Evolutionary conservation across 2,113 vertebrate species (phyloP).

Genomic region (Geococcyx californianus): DNA sequence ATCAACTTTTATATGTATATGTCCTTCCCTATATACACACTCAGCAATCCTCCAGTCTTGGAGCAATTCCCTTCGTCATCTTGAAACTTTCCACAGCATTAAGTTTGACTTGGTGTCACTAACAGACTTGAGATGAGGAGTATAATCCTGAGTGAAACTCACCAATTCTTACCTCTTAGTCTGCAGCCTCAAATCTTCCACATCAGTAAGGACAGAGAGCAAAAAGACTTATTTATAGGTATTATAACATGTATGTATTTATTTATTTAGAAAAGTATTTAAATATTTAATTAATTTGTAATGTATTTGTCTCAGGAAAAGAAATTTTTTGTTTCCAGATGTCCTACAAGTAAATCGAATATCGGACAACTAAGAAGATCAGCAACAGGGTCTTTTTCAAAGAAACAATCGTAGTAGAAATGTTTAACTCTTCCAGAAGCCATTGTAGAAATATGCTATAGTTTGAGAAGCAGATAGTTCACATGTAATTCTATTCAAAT

Average conservation of each 20-base stretch:
- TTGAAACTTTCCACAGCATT: not conserved
- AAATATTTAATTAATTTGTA: not conserved
- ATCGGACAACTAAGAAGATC: not conserved
- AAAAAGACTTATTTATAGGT: not conserved
- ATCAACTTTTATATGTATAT: not conserved
- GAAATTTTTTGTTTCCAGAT: not conserved
- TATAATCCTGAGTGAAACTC: not conserved
- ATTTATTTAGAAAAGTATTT: not conserved
- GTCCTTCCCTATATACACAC: not conserved
- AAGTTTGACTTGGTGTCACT: not conserved
- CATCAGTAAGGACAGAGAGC: not conserved
- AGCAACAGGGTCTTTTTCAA: not conserved
- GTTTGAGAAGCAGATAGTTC: not conserved
- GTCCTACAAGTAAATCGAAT: not conserved
- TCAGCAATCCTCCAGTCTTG: not conserved
- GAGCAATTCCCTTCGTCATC: not conserved
- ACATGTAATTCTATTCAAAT: not conserved
- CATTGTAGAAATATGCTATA: not conserved
- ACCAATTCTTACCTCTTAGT: not conserved
- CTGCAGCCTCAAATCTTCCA: not conserved
- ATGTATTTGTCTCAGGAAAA: not conserved
- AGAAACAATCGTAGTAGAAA: not conserved
- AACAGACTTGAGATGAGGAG: not conserved
- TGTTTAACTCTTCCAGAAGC: not conserved
- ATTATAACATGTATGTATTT: not conserved